phyloP scores from a whole-genome alignment of 1,140 invertebrate species.

The Sinonovacula constricta region DNA sequence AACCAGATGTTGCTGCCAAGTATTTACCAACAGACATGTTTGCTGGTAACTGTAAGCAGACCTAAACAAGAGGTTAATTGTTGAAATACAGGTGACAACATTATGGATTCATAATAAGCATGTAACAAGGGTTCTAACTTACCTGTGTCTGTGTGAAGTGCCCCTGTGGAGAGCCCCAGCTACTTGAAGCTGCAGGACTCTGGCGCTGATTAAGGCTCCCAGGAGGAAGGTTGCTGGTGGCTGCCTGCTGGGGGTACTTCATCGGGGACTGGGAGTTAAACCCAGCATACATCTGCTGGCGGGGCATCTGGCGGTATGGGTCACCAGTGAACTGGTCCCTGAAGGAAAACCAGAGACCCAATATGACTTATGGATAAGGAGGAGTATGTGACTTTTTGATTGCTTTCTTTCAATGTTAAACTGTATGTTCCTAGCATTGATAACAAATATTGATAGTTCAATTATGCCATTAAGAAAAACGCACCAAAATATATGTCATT shows the following conservation, averaged over 20 bases:
- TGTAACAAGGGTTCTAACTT: conserved; percentile 8
- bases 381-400: too few species aligned
- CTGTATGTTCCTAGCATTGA: too few species aligned
- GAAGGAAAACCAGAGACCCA: background rate
- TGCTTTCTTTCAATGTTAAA: too few species aligned
- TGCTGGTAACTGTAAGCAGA: too few species aligned
- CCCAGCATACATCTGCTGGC: conserved; percentile 52
- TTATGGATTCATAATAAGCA: background rate
- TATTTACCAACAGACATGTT: too few species aligned
- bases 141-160: conserved; percentile 66
- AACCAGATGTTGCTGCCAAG: too few species aligned
- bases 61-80: conserved; percentile 33
- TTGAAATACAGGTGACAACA: conserved; percentile 10
- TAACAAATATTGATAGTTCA: too few species aligned
- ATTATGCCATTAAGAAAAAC: too few species aligned
- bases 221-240: conserved; percentile 58
- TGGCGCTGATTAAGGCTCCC: conserved; percentile 52
- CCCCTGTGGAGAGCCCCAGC: conserved; percentile 58
- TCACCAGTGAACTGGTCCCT: conserved; percentile 57
- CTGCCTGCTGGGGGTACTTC: conserved; percentile 68
- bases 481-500: too few species aligned
- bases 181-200: conserved; percentile 61
- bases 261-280: conserved; percentile 63
- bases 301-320: conserved; percentile 51
- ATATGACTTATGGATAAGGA: background rate